A percentile compares a stretch with the other conserved stretches of the same genome.
These are phyloP conservation scores for Eospalax fontanierii DNA, from an alignment of 2,797 vertebrate species.

Conservation along the genomic window DNA sequence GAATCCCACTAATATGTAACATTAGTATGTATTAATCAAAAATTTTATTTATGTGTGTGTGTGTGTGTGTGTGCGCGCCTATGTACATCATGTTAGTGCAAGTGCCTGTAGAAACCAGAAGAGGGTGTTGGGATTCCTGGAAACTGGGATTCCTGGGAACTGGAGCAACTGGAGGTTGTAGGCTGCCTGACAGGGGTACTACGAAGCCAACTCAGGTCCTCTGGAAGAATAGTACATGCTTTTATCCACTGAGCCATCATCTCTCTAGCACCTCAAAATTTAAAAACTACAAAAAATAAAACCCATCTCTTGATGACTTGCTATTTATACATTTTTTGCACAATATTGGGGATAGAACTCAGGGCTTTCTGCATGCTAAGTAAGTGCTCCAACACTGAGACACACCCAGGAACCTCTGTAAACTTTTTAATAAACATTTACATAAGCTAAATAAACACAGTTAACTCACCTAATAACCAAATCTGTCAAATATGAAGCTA, in stretches of 20 bases:
- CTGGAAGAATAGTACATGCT: too few relatives aligned
- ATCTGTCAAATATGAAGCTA: constrained; percentile 59
- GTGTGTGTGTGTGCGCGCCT: too few relatives aligned
- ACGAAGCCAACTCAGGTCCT: too few relatives aligned
- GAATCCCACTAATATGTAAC: background rate
- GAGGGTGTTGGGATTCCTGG: too few relatives aligned
- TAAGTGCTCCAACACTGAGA: background rate
- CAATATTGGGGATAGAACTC: background rate
- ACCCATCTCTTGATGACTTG: background rate
- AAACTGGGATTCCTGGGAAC: too few relatives aligned
- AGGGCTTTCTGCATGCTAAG: background rate
- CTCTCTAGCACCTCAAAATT: background rate
- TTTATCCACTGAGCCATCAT: too few relatives aligned
- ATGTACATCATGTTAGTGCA: too few relatives aligned
- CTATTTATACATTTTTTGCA: background rate
- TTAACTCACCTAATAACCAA: constrained; percentile 30
- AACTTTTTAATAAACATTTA: constrained; percentile 29
- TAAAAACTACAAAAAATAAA: background rate
- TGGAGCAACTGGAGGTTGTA: too few relatives aligned
- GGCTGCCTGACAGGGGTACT: too few relatives aligned
- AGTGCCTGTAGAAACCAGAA: too few relatives aligned
- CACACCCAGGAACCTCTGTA: background rate
- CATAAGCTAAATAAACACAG: constrained; percentile 47
- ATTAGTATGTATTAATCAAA: background rate
- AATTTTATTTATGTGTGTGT: background rate